phyloP scores from a whole-genome alignment of 2,888 invertebrate genomes.

The Hypomecis punctinalis region DNA sequence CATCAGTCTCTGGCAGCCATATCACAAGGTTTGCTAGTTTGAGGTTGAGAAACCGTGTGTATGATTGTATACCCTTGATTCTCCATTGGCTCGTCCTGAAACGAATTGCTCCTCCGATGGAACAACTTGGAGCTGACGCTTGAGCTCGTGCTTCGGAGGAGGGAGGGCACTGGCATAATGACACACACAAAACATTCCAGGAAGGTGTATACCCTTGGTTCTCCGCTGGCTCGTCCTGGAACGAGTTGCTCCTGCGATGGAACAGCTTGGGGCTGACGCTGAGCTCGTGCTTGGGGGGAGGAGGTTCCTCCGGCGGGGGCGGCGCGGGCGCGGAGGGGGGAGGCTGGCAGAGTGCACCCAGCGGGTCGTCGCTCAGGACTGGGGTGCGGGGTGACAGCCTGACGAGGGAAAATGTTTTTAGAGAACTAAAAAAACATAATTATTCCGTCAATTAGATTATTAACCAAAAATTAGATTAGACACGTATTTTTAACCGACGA shows the following conservation, averaged over 20 bases:
- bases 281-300: conserved; percentile 74
- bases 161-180: conserved; percentile 11
- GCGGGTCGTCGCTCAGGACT: conserved; percentile 95
- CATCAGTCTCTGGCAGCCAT: no score
- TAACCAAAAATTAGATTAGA: no score
- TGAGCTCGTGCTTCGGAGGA: conserved; percentile 76
- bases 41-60: no score
- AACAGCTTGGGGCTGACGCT: conserved; percentile 90
- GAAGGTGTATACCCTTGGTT: conserved; percentile 75
- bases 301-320: conserved; percentile 50
- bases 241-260: conserved; percentile 79
- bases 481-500: no score
- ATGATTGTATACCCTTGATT: conserved; percentile 70
- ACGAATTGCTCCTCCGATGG: conserved; percentile 79
- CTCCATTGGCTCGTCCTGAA: conserved; percentile 82
- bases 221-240: conserved; percentile 82
- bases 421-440: background rate
- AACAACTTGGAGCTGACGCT: conserved; percentile 90
- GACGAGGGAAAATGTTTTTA: conserved; percentile 7
- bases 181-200: conserved; percentile 44
- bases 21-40: no score
- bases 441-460: no score
- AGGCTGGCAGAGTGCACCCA: conserved; percentile 89
- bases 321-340: conserved; percentile 43
- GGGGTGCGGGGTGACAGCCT: conserved; percentile 92